Evolutionary conservation across 2,797 vertebrate genomes (phyloP).

Genomic region (Somateria mollissima): DNA sequence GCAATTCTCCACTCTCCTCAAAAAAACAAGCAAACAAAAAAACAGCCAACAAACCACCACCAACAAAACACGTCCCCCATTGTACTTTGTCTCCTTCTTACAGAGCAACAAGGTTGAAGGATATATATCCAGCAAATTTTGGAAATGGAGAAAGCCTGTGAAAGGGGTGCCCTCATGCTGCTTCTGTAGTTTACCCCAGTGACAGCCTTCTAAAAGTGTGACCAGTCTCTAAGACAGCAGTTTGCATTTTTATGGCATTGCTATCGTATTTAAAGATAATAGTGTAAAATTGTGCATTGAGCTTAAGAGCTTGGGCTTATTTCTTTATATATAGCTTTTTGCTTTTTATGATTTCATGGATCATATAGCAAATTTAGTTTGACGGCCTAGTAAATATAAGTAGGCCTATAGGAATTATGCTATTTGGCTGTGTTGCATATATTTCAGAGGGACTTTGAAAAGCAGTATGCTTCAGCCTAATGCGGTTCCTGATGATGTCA

Average conservation of each 20-base stretch:
- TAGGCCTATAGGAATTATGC: conserved; percentile 4
- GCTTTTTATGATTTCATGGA: conserved; percentile 21
- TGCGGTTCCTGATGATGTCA: background rate
- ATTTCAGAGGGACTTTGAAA: conserved; percentile 14
- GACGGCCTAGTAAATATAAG: conserved; percentile 9
- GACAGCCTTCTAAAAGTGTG: background rate
- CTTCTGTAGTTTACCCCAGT: background rate
- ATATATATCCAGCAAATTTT: background rate
- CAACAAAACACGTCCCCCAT: background rate
- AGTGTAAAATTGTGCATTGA: background rate
- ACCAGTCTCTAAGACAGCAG: background rate
- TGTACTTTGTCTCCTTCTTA: background rate
- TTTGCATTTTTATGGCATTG: background rate
- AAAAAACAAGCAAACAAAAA: background rate
- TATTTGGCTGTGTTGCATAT: background rate
- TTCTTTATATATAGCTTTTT: background rate
- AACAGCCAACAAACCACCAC: too few relatives aligned
- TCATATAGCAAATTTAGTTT: conserved; percentile 19
- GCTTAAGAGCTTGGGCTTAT: background rate
- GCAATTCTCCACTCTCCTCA: background rate
- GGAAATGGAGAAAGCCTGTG: accelerated
- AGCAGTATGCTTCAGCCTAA: background rate
- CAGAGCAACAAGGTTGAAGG: background rate
- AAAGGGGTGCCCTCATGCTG: background rate
- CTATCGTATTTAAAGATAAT: background rate